A percentile compares a stretch with the other conserved stretches of the same genome.
Evolutionary conservation across 2,113 vertebrate genomes (phyloP).

Genomic region (Alaudala cheleensis): DNA sequence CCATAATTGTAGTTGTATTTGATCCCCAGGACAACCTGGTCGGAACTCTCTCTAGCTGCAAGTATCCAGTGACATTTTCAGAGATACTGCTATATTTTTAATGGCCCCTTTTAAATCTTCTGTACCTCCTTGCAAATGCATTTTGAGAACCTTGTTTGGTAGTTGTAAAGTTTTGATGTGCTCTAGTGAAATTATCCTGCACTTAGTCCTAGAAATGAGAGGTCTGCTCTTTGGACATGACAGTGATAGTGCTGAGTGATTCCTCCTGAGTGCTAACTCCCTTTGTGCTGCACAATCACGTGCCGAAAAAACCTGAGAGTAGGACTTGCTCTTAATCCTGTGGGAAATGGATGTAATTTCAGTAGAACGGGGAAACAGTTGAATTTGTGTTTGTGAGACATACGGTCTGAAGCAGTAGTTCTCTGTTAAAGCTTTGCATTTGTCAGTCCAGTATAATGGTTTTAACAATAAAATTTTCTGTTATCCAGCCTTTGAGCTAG

Average conservation of each 20-base stretch:
- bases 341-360: neutral
- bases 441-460: neutral
- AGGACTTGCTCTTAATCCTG: neutral
- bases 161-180: neutral
- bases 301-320: neutral
- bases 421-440: neutral
- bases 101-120: neutral
- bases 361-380: neutral
- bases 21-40: neutral
- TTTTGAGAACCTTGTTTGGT: neutral
- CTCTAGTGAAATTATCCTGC: neutral
- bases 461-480: neutral
- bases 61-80: neutral
- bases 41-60: neutral
- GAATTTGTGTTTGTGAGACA: neutral
- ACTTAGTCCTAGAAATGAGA: neutral
- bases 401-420: rapidly evolving
- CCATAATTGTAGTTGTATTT: neutral
- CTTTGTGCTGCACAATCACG: neutral
- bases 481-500: neutral
- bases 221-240: neutral
- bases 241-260: neutral
- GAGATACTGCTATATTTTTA: neutral
- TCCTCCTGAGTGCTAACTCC: neutral
- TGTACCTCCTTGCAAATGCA: neutral